phyloP scores from a whole-genome alignment of 2,113 vertebrate species.

The Xyrauchen texanus region DNA sequence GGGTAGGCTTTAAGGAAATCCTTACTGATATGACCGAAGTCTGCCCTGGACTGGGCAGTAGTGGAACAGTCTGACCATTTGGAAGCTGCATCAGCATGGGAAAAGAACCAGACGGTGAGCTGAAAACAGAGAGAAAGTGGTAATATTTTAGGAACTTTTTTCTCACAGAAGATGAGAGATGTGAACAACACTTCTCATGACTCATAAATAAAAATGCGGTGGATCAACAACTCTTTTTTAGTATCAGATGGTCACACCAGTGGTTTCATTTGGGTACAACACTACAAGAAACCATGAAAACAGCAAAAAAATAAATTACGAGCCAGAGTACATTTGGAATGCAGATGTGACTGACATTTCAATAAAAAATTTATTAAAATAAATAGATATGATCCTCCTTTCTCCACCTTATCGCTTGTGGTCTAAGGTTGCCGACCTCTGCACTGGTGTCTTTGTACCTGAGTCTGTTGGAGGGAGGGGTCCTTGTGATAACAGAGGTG shows the following conservation, averaged over 20 bases:
- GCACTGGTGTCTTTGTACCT: slow-evolving; percentile 72
- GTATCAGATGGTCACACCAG: too few relatives aligned
- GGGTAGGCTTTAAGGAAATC: not conserved
- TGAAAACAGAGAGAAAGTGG: slow-evolving; percentile 58
- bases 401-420: too few relatives aligned
- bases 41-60: slow-evolving; percentile 90
- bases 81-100: slow-evolving; percentile 92
- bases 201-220: not conserved
- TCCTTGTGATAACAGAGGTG: slow-evolving; percentile 95
- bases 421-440: too few relatives aligned
- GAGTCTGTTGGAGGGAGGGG: slow-evolving; percentile 91
- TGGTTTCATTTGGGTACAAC: too few relatives aligned
- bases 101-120: slow-evolving; percentile 86
- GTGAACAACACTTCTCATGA: slow-evolving; percentile 26
- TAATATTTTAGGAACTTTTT: not conserved
- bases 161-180: slow-evolving; percentile 25
- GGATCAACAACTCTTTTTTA: not conserved
- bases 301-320: too few relatives aligned
- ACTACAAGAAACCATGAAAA: too few relatives aligned
- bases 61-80: slow-evolving; percentile 91
- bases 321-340: too few relatives aligned
- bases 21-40: slow-evolving; percentile 97
- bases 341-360: too few relatives aligned
- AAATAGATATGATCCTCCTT: too few relatives aligned
- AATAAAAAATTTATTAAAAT: too few relatives aligned